Conservation (phyloP, 2,797 vertebrate genomes). For the Micromesistius poutassou region DNA sequence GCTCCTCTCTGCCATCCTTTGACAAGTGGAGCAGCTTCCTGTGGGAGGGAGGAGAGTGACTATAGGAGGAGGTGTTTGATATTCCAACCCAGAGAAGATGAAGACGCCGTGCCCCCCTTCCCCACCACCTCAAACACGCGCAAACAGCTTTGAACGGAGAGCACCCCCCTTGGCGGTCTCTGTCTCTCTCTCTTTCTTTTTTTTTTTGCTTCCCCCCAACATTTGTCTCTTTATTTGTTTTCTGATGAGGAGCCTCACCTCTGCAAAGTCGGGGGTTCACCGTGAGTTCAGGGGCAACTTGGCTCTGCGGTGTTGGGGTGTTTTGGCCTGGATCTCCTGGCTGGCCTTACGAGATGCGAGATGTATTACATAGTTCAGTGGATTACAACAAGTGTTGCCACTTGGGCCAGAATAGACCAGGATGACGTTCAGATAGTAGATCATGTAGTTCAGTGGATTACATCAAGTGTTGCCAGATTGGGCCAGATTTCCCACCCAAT, state of each 20-base stretch:
- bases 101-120: slow-evolving; percentile 13
- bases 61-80: slow-evolving; percentile 25
- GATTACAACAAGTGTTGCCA: too few relatives aligned
- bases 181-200: too few relatives aligned
- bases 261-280: slow-evolving; percentile 23
- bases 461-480: too few relatives aligned
- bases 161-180: not conserved
- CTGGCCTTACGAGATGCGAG: too few relatives aligned
- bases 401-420: too few relatives aligned
- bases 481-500: too few relatives aligned
- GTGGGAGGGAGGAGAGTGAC: slow-evolving; percentile 9
- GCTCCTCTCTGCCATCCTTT: slow-evolving; percentile 1
- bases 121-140: not conserved
- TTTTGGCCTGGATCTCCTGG: not conserved
- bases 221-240: slow-evolving; percentile 8
- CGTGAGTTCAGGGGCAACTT: slow-evolving; percentile 28
- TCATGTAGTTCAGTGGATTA: too few relatives aligned
- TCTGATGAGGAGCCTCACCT: not conserved
- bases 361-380: too few relatives aligned
- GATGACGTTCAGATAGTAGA: too few relatives aligned
- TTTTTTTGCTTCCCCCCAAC: slow-evolving; percentile 15
- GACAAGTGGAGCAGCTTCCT: slow-evolving; percentile 14
- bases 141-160: not conserved
- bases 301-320: not conserved
- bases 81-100: slow-evolving; percentile 21